Evolutionary conservation across 1,140 invertebrate genomes (phyloP), one percentile per base, ranked within the genome.

Genomic region (Belonocnema kinseyi): DNA sequence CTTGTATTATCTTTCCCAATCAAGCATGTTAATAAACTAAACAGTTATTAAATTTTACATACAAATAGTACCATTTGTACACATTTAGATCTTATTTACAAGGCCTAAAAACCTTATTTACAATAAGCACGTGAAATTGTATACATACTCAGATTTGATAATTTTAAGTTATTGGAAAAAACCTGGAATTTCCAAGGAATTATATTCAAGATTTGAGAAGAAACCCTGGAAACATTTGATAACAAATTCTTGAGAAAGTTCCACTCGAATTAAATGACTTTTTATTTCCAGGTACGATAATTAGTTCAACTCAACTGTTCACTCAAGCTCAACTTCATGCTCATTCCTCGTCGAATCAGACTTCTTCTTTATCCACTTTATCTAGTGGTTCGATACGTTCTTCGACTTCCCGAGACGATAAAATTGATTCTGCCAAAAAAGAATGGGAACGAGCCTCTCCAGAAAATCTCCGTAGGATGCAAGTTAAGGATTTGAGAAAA

Each of bases 221-320:
- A 33, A 33, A 33, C 26, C 3, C 26, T 33, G 26, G 4, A 33
- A 33, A 33, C 26, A 5, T 5, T 33, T 33, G 26, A 26, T 26
- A n/a, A n/a, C n/a, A 26, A 26, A 26, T 1, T 17, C 6, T 17
- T 6, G n/a, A 4, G n/a, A 54, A 54, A 17, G 7, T 54, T 54
- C 17, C n/a, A n/a, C 8, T 7, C 13, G 19, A 11, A 58, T 17
- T 2, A 10, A 10, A 17, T 17, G 8, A 17, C 21, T 33, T 33
- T 61, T 11, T 11, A 33, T 61, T 66, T 40, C n/a, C 13, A 66
- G 61, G 61, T 11, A 83, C 83, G 17, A 92, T 92, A 11, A 92
- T 92, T 14, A 91, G 90, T 46, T 91, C 91, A 1, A 90, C 90
- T 2, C 91, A 92, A n/a, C 75, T 92, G 0, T 92, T 92, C 33